Base-by-base conservation (phyloP, 1,140 invertebrate genomes). In the Hycleus phaleratus region DNA sequence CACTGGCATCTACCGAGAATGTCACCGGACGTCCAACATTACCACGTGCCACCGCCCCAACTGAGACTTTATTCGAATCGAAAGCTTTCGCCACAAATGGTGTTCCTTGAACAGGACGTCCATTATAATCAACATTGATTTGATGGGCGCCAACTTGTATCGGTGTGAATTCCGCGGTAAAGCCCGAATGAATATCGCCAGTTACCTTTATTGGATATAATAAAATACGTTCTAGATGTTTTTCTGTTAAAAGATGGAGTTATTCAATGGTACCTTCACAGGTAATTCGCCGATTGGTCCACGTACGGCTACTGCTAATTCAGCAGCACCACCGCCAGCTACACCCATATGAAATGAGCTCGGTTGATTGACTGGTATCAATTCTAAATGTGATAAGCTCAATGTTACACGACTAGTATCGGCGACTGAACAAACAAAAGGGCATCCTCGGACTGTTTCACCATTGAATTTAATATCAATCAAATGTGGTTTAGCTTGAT, bases 391-490 rank as follows among this genome's bases (percentile, higher is more conserved):
- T 59, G 81, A 80, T 39, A 92, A 75, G 67, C 87, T 90, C 7
- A 92, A 78, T 7, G 85, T 86, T 12, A 91, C 87, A 65, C 88
- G 79, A 59, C 86, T 88, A 44, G 86, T 88, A 68, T 91, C 88
- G 1, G 88, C 84, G 38, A 92, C 87, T 54, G 86, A 81, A 68
- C 89, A 90, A 38, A 88, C 79, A 70, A 95, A 92, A n/a, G 93
- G 91, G 73, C 92, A 95, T 47, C 90, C 91, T 65, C 88, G 85
- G 11, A 98, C 93, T 53, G 92, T 91, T 77, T 95, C 91, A 46
- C 91, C 92, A 75, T 98, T 98, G 76, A 99, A 98, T 77, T 95
- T 97, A 58, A 99, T 97, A 76, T 98, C 95, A 65, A 99, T 95
- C 62, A 90, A 82, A 77, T 99, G 95, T 26, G 91, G 83, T 65